Conservation (phyloP, 2,113 vertebrate species). For the Sisor rabdophorus region DNA sequence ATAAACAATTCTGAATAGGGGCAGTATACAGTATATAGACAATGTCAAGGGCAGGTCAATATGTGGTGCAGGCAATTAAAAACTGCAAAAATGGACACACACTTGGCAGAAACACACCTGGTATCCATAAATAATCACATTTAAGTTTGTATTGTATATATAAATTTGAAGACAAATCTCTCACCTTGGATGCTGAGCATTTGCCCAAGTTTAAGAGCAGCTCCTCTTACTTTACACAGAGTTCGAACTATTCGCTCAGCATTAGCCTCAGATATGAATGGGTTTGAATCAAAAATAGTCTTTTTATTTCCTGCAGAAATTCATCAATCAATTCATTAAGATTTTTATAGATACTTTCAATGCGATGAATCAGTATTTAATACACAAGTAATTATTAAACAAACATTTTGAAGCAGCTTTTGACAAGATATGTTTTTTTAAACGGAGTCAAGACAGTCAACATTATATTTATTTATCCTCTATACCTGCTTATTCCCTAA, state of each 20-base stretch:
- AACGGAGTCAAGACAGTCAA: too few relatives aligned
- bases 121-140: background rate
- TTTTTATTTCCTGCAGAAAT: constrained; percentile 71
- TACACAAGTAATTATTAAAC: too few relatives aligned
- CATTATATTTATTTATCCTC: too few relatives aligned
- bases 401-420: too few relatives aligned
- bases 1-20: constrained; percentile 28
- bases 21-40: constrained; percentile 27
- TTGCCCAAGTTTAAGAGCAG: constrained; percentile 92
- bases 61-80: constrained; percentile 22
- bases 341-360: background rate
- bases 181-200: constrained; percentile 97
- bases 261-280: constrained; percentile 90
- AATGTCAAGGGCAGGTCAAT: constrained; percentile 30
- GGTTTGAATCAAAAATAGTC: constrained; percentile 82
- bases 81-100: background rate
- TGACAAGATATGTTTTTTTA: too few relatives aligned
- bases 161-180: constrained; percentile 9
- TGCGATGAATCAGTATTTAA: too few relatives aligned
- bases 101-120: background rate
- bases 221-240: constrained; percentile 90
- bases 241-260: constrained; percentile 91
- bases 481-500: too few relatives aligned
- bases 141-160: background rate
- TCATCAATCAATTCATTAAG: background rate